Conservation (phyloP, 2,888 invertebrate species). For the Rutpela maculata region DNA sequence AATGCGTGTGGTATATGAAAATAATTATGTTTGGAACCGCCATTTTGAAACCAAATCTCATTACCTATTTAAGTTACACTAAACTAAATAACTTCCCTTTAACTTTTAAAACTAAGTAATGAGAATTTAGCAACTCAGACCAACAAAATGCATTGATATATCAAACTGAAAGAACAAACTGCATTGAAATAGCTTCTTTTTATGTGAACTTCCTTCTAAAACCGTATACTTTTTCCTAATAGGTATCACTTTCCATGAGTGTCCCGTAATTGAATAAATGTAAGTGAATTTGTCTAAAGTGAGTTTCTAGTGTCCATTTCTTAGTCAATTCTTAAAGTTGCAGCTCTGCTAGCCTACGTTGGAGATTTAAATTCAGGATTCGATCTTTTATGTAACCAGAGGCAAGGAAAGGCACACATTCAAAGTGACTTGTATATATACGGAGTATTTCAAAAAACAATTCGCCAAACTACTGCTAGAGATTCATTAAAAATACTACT, state of each 20-base stretch:
- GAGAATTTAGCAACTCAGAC: conserved; percentile 28
- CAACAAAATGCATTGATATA: conserved; percentile 32
- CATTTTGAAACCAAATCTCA: conserved; percentile 37
- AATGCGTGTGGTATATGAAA: background rate
- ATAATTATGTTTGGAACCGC: conserved; percentile 13
- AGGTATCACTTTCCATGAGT: conserved; percentile 53
- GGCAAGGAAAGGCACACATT: background rate
- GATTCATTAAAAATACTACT: too few species aligned
- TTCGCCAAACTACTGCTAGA: too few species aligned
- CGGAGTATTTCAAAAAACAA: too few species aligned
- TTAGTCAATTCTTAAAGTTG: conserved; percentile 28
- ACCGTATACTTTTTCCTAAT: conserved; percentile 51
- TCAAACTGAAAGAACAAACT: conserved; percentile 41
- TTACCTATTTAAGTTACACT: conserved; percentile 26
- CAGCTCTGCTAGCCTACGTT: background rate
- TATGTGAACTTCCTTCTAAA: conserved; percentile 30
- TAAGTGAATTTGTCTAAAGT: conserved; percentile 49
- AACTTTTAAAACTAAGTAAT: conserved; percentile 38
- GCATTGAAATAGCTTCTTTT: conserved; percentile 39
- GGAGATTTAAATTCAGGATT: conserved; percentile 2
- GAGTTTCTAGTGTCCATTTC: conserved; percentile 46
- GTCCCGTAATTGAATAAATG: conserved; percentile 51
- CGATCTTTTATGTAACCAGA: background rate
- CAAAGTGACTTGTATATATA: too few species aligned
- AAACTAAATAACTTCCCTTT: background rate